These are phyloP conservation scores for Hucho hucho DNA, from an alignment of 2,113 vertebrate genomes.

Conservation along the genomic window DNA sequence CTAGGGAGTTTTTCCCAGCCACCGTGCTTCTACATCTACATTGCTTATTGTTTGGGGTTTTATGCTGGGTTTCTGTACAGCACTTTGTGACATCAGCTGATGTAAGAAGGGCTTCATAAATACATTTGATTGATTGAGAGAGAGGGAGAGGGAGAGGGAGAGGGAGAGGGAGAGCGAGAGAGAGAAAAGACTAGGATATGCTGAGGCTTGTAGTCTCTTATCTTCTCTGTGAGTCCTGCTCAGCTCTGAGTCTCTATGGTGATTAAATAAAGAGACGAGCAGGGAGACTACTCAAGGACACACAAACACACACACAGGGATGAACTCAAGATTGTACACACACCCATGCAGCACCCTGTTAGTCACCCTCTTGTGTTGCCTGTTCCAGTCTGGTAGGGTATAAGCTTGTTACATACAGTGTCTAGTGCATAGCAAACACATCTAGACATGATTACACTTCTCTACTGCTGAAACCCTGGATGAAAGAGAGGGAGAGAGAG, in stretches of 20 bases:
- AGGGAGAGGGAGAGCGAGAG: conserved; percentile 15
- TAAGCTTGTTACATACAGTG: neutral
- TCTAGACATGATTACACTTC: neutral
- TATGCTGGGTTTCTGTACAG: too few relatives aligned
- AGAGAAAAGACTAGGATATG: conserved; percentile 8
- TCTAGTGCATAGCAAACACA: neutral
- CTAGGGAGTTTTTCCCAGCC: too few relatives aligned
- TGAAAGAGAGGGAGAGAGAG: neutral
- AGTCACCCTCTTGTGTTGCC: neutral
- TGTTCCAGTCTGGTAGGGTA: neutral
- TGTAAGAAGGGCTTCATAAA: too few relatives aligned
- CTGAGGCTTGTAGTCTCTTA: neutral
- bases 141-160: conserved; percentile 14
- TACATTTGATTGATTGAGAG: neutral
- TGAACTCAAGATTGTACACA: neutral
- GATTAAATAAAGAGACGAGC: neutral
- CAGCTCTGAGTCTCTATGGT: neutral
- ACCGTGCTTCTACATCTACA: too few relatives aligned
- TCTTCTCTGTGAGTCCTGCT: neutral
- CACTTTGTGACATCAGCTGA: too few relatives aligned
- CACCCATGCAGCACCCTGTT: neutral
- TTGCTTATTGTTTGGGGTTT: too few relatives aligned
- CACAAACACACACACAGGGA: conserved; percentile 5
- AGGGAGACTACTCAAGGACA: neutral
- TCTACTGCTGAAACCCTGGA: neutral